Base-by-base conservation (phyloP, 2,113 vertebrate genomes). In the Ptyas mucosa region DNA sequence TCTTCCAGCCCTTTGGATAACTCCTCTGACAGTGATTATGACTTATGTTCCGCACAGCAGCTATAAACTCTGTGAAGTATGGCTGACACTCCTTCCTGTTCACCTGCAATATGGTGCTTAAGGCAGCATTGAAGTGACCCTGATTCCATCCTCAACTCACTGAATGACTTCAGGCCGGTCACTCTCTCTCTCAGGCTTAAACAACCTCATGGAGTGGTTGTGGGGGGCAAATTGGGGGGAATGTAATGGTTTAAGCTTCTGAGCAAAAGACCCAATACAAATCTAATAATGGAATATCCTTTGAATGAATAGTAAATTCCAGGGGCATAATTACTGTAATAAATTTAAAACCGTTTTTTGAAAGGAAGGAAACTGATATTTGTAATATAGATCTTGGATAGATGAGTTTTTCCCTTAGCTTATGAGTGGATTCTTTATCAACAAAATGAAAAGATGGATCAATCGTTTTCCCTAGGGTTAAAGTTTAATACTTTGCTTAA, bases 21-120 rank as follows among this genome's bases (percentile, higher is more conserved):
- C 81, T 97, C 98, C 87, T 98, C 97, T 0, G 98, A 98, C 55
- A 98, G 97, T 0, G 98, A 98, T 94, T 98, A 98, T 0, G 97
- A 98, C 21, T 95, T 98, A 55, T 94, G 95, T 0, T 93, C 93
- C 0, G 95, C 97, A 5, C 95, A 93, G 93, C 96, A 95, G 61
- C 88, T 98, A 89, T 98, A 43, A 90, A 93, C 61, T 64, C 21
- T 23, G 21, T 29, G 26, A 61, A 34, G 55, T 90, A 61, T 61
- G 75, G 15, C 39, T 69, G 29, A 11, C 15, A 58, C 21, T 53
- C 18, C 26, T 24, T 43, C 9, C n/a, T 20, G 24, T 12, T 8
- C 14, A 14, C 2, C 12, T 12, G 1, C 18, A 81, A 18, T 21
- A 81, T 21, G 18, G n/a, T 39, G 75, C 3, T 43, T 43, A 81